phyloP scores from a whole-genome alignment of 2,113 vertebrate species.

The Typhlomys cinereus region DNA sequence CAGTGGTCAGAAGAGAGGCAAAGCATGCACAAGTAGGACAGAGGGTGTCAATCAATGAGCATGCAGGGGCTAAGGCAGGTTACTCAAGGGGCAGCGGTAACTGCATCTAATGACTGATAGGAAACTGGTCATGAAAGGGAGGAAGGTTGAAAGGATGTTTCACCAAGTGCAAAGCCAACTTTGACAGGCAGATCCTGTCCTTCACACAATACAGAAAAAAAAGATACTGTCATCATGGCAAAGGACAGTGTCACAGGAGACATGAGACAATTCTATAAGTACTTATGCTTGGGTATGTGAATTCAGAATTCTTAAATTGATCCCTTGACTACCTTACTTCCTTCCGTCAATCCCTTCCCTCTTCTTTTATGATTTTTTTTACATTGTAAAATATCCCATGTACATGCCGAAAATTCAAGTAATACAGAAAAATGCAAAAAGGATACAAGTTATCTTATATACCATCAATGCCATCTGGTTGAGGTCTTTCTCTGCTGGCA shows the following conservation, averaged over 20 bases:
- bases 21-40: background rate
- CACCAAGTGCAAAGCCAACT: background rate
- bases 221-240: constrained; percentile 1
- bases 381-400: background rate
- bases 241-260: background rate
- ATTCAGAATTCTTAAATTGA: background rate
- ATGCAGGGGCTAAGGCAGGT: background rate
- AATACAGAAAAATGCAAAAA: background rate
- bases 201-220: constrained; percentile 40
- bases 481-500: background rate
- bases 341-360: background rate
- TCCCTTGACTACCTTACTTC: rapidly evolving
- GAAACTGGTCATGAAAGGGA: background rate
- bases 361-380: no score
- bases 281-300: constrained; percentile 18
- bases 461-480: background rate
- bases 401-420: background rate
- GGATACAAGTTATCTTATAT: background rate
- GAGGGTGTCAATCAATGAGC: background rate
- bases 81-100: background rate
- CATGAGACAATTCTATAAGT: background rate
- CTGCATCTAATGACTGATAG: constrained; percentile 13
- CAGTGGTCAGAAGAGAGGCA: background rate
- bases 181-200: constrained; percentile 53
- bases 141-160: background rate